Base-by-base conservation (phyloP, 1,140 invertebrate genomes). In the Tetragnatha versicolor region DNA sequence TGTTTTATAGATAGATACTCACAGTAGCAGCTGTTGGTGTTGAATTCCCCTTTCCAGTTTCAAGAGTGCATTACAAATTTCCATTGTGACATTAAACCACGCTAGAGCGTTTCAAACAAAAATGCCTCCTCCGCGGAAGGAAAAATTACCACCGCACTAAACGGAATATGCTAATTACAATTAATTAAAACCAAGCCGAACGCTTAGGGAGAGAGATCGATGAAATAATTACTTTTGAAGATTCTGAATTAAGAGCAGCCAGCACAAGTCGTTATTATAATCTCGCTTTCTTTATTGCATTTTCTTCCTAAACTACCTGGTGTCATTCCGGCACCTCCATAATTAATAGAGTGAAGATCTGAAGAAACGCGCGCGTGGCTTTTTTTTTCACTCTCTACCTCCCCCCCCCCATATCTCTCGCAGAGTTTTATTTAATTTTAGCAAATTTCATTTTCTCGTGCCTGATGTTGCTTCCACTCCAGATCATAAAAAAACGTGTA, bases 131-230 rank as follows among this genome's bases (percentile, higher is more conserved):
- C 31, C 31, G 31, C 35, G 55, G 35, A 14, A 58, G 29, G 33
- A 69, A 69, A 69, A 22, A 33, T 20, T 69, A 20, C 39, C 66
- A 12, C 20, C 31, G 22, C n/a, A 29, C 9, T 69, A 69, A 69
- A 69, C 39, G 47, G 27, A 69, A 69, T 69, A 69, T 69, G 66
- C 66, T 69, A 69, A 69, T 69, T 69, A 49, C 47, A 69, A 69
- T 69, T 69, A 69, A 69, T 69, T 69, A 69, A 69, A 69, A 25
- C n/a, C 31, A 69, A 69, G 35, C 66, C 47, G 35, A 51, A 69
- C n/a, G 6, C n/a, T 53, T 25, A 22, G 29, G 33, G 33, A 31
- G 55, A 10, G n/a, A 31, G 47, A 53, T 69, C 66, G 66, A 69
- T 69, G 53, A 69, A 53, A 53, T 51, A 69, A 53, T 53, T 66